A percentile compares a stretch with the other conserved stretches of the same genome.
These are phyloP conservation scores for Umimayanthus chanpuru DNA, from an alignment of 92 coral and sea anemone genomes.

Conservation along the genomic window DNA sequence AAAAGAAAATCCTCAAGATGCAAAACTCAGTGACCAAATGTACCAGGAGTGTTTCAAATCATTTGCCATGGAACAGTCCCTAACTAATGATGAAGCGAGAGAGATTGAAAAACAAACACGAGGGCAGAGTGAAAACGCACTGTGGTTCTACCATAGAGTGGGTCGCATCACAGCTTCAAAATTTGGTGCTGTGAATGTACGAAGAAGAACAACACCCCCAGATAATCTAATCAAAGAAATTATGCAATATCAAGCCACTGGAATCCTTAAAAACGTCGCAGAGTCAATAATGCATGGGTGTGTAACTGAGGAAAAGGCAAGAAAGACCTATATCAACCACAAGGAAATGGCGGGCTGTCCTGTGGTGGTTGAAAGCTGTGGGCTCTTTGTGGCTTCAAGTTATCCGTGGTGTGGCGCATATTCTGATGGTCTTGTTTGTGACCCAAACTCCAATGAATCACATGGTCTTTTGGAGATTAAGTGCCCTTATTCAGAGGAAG, in stretches of 20 bases:
- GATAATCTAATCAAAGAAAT: slow-evolving; percentile 43
- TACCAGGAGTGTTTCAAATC: slow-evolving; percentile 21
- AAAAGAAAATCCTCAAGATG: not conserved
- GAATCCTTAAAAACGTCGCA: slow-evolving; percentile 13
- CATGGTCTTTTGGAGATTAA: slow-evolving; percentile 40
- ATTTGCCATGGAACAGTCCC: slow-evolving; percentile 25
- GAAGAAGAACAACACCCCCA: slow-evolving; percentile 47
- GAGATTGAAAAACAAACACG: slow-evolving; percentile 47
- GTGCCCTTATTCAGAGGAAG: slow-evolving; percentile 40
- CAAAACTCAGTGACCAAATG: slow-evolving; percentile 13
- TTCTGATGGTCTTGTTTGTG: slow-evolving; percentile 52
- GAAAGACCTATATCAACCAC: slow-evolving; percentile 31
- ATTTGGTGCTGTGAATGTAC: slow-evolving; percentile 44
- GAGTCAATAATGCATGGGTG: slow-evolving; percentile 15
- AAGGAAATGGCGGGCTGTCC: slow-evolving; percentile 23
- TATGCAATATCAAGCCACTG: slow-evolving; percentile 29
- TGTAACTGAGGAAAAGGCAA: slow-evolving; percentile 25
- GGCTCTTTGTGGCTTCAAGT: slow-evolving; percentile 40
- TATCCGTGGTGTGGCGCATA: slow-evolving; percentile 48
- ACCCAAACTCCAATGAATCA: slow-evolving; percentile 12
- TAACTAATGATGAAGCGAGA: slow-evolving; percentile 23
- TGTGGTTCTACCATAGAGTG: slow-evolving; percentile 40
- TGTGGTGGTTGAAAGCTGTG: slow-evolving; percentile 22
- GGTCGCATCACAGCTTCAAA: slow-evolving; percentile 51
- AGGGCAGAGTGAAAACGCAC: slow-evolving; percentile 46